Percentiles rank a stretch among this genome's conserved stretches.
These are phyloP conservation scores for Orthonevra nobilis DNA, from an alignment of 2,888 invertebrate genomes.

Conservation along the genomic window DNA sequence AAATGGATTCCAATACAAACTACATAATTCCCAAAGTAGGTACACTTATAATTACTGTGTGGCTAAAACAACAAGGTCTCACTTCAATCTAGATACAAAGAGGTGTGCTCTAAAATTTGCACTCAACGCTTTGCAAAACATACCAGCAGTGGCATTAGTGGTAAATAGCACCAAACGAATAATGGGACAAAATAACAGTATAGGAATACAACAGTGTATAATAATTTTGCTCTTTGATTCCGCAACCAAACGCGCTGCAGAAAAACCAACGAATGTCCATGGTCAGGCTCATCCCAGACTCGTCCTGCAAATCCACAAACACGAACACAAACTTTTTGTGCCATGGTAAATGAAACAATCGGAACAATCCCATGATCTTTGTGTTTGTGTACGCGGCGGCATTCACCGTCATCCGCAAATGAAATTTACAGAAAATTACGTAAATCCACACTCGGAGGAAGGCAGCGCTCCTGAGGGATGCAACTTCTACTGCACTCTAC, in stretches of 20 bases:
- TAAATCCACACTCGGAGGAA: not conserved
- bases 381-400: constrained; percentile 33
- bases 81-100: constrained; percentile 18
- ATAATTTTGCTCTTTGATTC: constrained; percentile 42
- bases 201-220: constrained; percentile 5
- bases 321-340: constrained; percentile 1
- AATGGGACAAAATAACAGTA: constrained; percentile 27
- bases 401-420: constrained; percentile 38
- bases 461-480: constrained; percentile 7
- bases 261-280: constrained; percentile 22
- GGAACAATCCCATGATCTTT: constrained; percentile 31
- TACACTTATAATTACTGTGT: constrained; percentile 13
- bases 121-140: constrained; percentile 37
- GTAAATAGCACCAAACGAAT: constrained; percentile 10
- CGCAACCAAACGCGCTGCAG: constrained; percentile 1
- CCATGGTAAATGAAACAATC: constrained; percentile 17
- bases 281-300: not conserved
- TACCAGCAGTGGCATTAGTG: constrained; percentile 32
- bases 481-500: too few relatives aligned
- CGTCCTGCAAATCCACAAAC: not conserved
- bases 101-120: constrained; percentile 15
- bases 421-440: constrained; percentile 41
- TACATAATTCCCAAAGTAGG: constrained; percentile 13
- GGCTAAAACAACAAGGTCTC: constrained; percentile 6
- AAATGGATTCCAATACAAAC: too few relatives aligned